Evolutionary conservation across 2,888 invertebrate genomes (phyloP).

Genomic region (Ochropleura leucogaster): DNA sequence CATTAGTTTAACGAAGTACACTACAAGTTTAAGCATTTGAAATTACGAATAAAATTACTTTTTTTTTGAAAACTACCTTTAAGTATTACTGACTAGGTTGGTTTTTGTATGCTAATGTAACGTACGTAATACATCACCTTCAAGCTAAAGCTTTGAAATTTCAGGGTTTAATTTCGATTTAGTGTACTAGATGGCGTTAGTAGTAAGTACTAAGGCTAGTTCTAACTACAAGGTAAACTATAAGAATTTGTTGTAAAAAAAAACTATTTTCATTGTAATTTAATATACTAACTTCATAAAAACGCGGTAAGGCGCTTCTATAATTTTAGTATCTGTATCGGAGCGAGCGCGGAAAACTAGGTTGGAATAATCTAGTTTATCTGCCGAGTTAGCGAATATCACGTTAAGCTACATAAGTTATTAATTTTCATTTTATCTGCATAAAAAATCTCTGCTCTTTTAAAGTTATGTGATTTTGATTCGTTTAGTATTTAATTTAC

Average conservation of each 20-base stretch:
- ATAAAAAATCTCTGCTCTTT: slow-evolving; percentile 19
- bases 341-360: slow-evolving; percentile 73
- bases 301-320: slow-evolving; percentile 57
- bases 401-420: slow-evolving; percentile 66
- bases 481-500: neutral
- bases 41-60: neutral
- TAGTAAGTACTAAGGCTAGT: neutral
- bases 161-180: neutral
- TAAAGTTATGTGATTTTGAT: neutral
- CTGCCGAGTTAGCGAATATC: slow-evolving; percentile 74
- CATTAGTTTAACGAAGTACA: neutral
- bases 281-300: no score
- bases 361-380: slow-evolving; percentile 80
- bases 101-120: neutral
- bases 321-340: slow-evolving; percentile 55
- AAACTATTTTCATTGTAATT: no score
- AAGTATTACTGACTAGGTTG: no score
- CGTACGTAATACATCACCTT: neutral
- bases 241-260: neutral
- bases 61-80: neutral
- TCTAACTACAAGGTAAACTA: neutral
- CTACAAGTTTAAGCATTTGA: neutral
- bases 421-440: slow-evolving; percentile 63
- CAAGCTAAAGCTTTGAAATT: neutral
- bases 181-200: slow-evolving; percentile 44